These are phyloP conservation scores for Scolopax bukidnonensis DNA, from an alignment of 2,797 vertebrate species.

Conservation along the genomic window DNA sequence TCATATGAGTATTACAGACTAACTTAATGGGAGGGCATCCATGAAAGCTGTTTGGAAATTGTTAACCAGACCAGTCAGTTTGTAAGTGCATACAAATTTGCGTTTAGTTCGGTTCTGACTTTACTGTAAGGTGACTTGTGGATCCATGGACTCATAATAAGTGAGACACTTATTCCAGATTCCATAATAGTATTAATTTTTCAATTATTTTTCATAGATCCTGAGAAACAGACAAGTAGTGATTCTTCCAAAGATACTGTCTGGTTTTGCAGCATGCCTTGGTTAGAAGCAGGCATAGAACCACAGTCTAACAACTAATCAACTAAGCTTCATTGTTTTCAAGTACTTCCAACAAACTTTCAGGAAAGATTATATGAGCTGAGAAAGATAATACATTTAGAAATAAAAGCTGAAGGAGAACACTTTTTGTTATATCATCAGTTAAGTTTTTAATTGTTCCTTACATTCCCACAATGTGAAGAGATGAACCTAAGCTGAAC, in stretches of 20 bases:
- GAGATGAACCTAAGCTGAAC: neutral
- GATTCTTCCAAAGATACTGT: neutral
- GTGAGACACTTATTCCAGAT: neutral
- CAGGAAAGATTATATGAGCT: neutral
- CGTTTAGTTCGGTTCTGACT: neutral
- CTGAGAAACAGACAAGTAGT: neutral
- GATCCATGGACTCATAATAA: neutral
- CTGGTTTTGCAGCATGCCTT: neutral
- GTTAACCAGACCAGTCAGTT: neutral
- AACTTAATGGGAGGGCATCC: neutral
- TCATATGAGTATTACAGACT: neutral
- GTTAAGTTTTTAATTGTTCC: neutral
- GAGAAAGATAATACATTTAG: neutral
- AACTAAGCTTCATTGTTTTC: neutral
- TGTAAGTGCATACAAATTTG: neutral
- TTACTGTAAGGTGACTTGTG: neutral
- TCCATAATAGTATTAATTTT: neutral
- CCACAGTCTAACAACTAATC: neutral
- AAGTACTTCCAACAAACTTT: neutral
- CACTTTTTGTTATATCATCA: neutral
- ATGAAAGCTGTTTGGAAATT: neutral
- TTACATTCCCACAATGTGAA: neutral
- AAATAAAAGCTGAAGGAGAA: neutral
- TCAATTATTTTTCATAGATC: neutral
- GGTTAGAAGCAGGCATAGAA: neutral